Percentiles rank a stretch among this genome's conserved stretches.
Conservation (phyloP, 2,888 invertebrate genomes). For the Lithophane leautieri region DNA sequence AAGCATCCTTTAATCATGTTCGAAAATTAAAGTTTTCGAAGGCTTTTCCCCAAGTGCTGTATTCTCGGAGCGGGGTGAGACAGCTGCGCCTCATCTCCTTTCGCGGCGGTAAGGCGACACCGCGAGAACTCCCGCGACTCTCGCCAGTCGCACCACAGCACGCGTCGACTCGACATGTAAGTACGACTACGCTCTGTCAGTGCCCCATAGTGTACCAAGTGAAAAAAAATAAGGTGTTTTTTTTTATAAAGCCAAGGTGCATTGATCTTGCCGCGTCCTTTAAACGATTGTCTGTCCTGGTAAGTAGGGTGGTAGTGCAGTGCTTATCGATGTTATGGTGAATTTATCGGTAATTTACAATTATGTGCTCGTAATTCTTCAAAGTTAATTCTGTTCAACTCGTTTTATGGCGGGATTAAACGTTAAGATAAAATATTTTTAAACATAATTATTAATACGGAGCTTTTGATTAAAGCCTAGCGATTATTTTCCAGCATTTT, state of each 20-base stretch:
- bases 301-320: constrained; percentile 83
- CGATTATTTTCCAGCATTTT: constrained; percentile 5
- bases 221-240: constrained; percentile 80
- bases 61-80: constrained; percentile 83
- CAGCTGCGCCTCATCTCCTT: constrained; percentile 83
- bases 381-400: constrained; percentile 24
- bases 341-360: constrained; percentile 58
- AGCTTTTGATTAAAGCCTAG: constrained; percentile 2
- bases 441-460: constrained; percentile 2
- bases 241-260: constrained; percentile 77
- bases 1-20: constrained; percentile 63
- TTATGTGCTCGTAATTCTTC: constrained; percentile 47
- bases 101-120: constrained; percentile 90
- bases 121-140: constrained; percentile 77
- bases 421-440: constrained; percentile 36
- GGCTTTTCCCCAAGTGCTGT: constrained; percentile 77
- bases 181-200: constrained; percentile 81
- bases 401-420: constrained; percentile 17
- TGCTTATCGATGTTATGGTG: constrained; percentile 68
- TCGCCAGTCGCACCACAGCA: constrained; percentile 90
- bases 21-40: constrained; percentile 59
- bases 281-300: constrained; percentile 70
- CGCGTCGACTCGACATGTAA: constrained; percentile 91
- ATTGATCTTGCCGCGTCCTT: constrained; percentile 73
- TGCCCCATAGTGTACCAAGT: constrained; percentile 81